Conservation (phyloP, 2,113 vertebrate species). For the Mustelus asterias region DNA sequence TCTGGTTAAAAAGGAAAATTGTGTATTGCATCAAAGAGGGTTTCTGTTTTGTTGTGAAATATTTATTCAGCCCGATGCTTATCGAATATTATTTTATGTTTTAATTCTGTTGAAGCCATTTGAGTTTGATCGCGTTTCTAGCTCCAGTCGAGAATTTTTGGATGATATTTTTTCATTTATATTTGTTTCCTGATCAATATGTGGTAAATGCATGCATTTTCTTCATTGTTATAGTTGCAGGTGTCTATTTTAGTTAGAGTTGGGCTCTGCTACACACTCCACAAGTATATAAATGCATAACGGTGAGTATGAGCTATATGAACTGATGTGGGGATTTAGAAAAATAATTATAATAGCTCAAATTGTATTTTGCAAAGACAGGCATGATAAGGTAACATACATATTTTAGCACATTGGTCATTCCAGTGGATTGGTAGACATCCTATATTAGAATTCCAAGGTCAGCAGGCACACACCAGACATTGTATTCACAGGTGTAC, state of each 20-base stretch:
- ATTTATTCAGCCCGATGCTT: neutral
- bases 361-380: neutral
- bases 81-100: neutral
- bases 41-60: constrained; percentile 6
- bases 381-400: neutral
- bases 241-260: neutral
- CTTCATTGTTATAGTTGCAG: neutral
- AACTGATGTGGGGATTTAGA: neutral
- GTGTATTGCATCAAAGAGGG: neutral
- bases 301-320: no score
- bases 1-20: neutral
- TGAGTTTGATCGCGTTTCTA: neutral
- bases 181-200: neutral
- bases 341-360: neutral
- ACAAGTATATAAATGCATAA: neutral
- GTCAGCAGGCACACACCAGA: neutral
- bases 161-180: neutral
- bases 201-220: neutral
- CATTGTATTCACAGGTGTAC: neutral
- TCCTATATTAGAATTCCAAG: neutral
- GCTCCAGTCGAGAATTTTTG: neutral
- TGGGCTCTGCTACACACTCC: neutral
- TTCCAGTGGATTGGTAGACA: neutral
- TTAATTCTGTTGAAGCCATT: constrained; percentile 9
- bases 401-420: neutral